Percentiles rank a stretch among this genome's conserved stretches.
Conservation (phyloP, 1,140 invertebrate genomes). For the Callitettix versicolor region DNA sequence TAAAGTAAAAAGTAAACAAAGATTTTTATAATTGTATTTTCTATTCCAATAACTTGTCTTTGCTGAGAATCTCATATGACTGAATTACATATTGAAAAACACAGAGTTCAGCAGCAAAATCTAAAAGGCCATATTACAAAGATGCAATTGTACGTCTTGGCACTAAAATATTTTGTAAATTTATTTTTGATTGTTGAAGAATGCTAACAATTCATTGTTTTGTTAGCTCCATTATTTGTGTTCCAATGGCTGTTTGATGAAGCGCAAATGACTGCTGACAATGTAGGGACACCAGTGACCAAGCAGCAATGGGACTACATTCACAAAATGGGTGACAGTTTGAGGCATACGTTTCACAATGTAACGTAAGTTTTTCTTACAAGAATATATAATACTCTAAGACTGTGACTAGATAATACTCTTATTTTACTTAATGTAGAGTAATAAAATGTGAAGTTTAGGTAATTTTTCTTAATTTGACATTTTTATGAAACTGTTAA, state of each 20-base stretch:
- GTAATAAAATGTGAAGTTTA: background rate
- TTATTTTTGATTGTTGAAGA: no score
- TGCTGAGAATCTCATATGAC: no score
- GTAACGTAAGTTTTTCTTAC: slow-evolving; percentile 49
- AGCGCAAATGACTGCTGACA: slow-evolving; percentile 84
- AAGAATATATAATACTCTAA: background rate
- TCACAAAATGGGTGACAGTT: slow-evolving; percentile 73
- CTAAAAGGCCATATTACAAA: no score
- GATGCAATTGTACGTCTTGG: no score
- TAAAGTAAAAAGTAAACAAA: no score
- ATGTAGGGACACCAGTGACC: slow-evolving; percentile 71
- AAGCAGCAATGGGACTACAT: slow-evolving; percentile 89
- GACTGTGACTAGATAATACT: background rate
- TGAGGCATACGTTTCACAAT: slow-evolving; percentile 68
- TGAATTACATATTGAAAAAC: no score
- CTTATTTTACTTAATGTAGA: background rate
- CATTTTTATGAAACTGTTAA: no score
- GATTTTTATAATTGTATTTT: no score
- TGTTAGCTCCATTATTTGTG: slow-evolving; percentile 75
- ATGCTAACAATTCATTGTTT: background rate
- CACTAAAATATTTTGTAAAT: no score
- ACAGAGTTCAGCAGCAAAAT: no score
- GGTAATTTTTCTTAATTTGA: background rate
- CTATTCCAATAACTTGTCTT: no score
- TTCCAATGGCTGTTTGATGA: slow-evolving; percentile 94